Evolutionary conservation across 2,888 invertebrate genomes (phyloP).

Genomic region (Hybos culiciformis): DNA sequence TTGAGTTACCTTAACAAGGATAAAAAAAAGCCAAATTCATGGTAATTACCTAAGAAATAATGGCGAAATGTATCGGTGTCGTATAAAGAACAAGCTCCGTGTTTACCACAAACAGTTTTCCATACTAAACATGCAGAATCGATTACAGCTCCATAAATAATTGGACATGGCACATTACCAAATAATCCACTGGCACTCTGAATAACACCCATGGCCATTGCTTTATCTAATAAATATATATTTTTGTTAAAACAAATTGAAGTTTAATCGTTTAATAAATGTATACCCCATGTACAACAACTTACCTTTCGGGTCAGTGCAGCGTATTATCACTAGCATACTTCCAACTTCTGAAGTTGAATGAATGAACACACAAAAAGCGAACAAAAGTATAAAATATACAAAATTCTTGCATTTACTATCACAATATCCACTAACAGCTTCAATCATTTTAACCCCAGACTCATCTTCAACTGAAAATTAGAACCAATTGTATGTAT

Average conservation of each 20-base stretch:
- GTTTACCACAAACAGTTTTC: slow-evolving; percentile 65
- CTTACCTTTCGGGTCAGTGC: slow-evolving; percentile 66
- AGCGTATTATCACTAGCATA: slow-evolving; percentile 77
- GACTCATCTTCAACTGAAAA: not conserved
- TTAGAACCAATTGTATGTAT: not conserved
- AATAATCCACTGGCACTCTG: slow-evolving; percentile 87
- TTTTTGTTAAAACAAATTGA: not conserved
- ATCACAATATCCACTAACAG: slow-evolving; percentile 67
- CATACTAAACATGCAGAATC: slow-evolving; percentile 84
- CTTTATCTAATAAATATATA: slow-evolving; percentile 51
- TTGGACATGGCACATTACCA: slow-evolving; percentile 91
- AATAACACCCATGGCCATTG: slow-evolving; percentile 87
- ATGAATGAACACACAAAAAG: slow-evolving; percentile 78
- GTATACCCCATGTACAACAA: not conserved
- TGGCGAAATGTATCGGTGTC: slow-evolving; percentile 70
- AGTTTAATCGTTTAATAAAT: not conserved
- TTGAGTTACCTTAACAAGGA: not conserved
- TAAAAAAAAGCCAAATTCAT: not conserved
- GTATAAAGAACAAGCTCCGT: slow-evolving; percentile 79
- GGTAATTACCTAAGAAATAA: slow-evolving; percentile 63
- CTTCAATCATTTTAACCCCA: slow-evolving; percentile 26
- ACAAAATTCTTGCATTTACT: slow-evolving; percentile 66
- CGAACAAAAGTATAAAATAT: slow-evolving; percentile 69
- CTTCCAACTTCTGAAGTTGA: slow-evolving; percentile 87
- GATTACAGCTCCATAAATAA: slow-evolving; percentile 82